These are phyloP conservation scores for Typhlichthys eigenmanni DNA, from an alignment of 2,797 vertebrate species.

Conservation along the genomic window DNA sequence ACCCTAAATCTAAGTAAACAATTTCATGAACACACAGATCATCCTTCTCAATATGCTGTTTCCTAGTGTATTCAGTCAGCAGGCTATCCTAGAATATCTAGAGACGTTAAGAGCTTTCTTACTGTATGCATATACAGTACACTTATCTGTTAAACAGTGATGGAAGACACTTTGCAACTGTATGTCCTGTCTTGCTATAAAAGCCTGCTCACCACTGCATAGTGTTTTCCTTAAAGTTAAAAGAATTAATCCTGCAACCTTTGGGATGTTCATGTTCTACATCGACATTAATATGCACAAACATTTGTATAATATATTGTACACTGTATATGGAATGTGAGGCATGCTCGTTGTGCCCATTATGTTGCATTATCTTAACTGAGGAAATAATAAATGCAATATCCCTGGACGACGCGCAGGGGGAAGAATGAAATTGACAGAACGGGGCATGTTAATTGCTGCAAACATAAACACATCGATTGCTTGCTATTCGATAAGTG, in stretches of 20 bases:
- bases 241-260: background rate
- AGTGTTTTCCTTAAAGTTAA: background rate
- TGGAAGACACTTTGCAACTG: background rate
- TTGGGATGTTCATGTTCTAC: background rate
- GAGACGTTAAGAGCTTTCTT: too few relatives aligned
- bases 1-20: too few relatives aligned
- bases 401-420: slow-evolving; percentile 19
- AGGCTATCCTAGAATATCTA: too few relatives aligned
- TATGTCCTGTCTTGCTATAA: background rate
- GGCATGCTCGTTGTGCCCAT: background rate
- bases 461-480: slow-evolving; percentile 2
- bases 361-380: background rate
- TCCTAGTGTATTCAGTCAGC: too few relatives aligned
- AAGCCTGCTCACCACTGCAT: background rate
- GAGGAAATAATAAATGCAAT: slow-evolving; percentile 7
- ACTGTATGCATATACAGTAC: too few relatives aligned
- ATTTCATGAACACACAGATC: too few relatives aligned
- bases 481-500: slow-evolving; percentile 7
- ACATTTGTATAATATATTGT: background rate
- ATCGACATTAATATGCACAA: background rate
- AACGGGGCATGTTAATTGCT: slow-evolving; percentile 2
- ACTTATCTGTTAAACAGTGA: background rate
- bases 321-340: slow-evolving; percentile 2
- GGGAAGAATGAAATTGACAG: slow-evolving; percentile 30
- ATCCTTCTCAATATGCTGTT: too few relatives aligned